A percentile compares a stretch with the other conserved stretches of the same genome.
Conservation (phyloP, 2,113 vertebrate species). For the Vicugna pacos region DNA sequence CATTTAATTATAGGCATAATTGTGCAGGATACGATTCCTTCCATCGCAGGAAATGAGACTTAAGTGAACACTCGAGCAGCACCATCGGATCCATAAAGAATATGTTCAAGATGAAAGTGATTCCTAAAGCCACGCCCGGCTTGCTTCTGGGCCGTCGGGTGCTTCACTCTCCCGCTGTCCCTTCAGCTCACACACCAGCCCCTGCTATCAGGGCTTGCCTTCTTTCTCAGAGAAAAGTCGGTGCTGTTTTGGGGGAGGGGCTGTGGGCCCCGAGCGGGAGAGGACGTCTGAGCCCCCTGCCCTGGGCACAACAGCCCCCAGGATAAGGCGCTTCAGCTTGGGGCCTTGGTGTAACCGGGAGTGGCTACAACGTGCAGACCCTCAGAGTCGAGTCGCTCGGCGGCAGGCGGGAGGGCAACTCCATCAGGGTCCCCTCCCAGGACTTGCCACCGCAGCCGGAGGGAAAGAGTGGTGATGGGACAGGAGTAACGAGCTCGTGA, state of each 20-base stretch:
- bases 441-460: fast-evolving
- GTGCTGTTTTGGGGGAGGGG: fast-evolving
- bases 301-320: fast-evolving
- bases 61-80: fast-evolving
- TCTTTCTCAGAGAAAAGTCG: neutral
- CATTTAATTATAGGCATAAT: neutral
- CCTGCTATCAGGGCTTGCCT: neutral
- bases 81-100: fast-evolving
- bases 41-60: fast-evolving
- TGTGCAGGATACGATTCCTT: fast-evolving
- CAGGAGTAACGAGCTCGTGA: too few relatives aligned
- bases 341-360: too few relatives aligned
- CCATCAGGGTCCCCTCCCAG: fast-evolving
- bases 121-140: neutral
- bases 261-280: fast-evolving
- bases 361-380: fast-evolving
- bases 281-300: fast-evolving
- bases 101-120: fast-evolving
- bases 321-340: fast-evolving
- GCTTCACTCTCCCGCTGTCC: neutral
- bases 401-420: too few relatives aligned
- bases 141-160: neutral
- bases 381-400: too few relatives aligned
- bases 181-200: neutral
- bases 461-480: too few relatives aligned